Conservation (phyloP, 2,797 vertebrate genomes). For the Phoebastria nigripes region DNA sequence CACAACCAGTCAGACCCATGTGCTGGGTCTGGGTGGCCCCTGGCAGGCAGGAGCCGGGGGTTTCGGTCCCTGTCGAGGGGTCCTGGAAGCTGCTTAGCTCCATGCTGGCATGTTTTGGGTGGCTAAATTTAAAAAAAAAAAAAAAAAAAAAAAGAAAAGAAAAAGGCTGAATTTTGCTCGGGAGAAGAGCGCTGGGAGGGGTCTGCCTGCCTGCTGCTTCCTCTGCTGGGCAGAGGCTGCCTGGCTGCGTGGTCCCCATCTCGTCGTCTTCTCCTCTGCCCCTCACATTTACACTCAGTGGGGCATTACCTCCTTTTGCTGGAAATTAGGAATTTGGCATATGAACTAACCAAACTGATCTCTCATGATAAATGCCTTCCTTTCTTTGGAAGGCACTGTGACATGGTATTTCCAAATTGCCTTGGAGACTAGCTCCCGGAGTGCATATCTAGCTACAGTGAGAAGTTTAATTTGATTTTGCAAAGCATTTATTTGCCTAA, state of each 20-base stretch:
- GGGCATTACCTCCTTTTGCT: not conserved
- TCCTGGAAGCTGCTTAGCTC: not conserved
- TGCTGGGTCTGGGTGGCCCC: not conserved
- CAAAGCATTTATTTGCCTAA: not conserved
- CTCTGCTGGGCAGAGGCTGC: not conserved
- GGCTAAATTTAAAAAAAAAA: not conserved
- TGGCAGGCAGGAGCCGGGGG: not conserved
- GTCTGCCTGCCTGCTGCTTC: not conserved
- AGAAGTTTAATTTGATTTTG: not conserved
- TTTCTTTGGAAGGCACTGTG: not conserved
- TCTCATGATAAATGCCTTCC: not conserved
- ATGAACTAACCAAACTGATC: not conserved
- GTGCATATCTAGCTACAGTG: not conserved
- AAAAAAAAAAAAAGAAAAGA: not conserved
- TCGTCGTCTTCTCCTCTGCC: not conserved
- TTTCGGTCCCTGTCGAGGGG: fast-evolving
- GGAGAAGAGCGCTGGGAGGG: not conserved
- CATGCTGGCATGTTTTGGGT: not conserved
- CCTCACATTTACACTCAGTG: not conserved
- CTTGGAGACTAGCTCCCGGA: not conserved
- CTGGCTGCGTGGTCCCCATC: fast-evolving
- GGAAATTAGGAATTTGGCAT: not conserved
- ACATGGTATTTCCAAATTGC: not conserved
- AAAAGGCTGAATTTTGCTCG: not conserved
- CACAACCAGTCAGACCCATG: fast-evolving